Evolutionary conservation across 2,888 invertebrate genomes (phyloP), one percentile per base, ranked within the genome.

Genomic region (Dryococelus australis): DNA sequence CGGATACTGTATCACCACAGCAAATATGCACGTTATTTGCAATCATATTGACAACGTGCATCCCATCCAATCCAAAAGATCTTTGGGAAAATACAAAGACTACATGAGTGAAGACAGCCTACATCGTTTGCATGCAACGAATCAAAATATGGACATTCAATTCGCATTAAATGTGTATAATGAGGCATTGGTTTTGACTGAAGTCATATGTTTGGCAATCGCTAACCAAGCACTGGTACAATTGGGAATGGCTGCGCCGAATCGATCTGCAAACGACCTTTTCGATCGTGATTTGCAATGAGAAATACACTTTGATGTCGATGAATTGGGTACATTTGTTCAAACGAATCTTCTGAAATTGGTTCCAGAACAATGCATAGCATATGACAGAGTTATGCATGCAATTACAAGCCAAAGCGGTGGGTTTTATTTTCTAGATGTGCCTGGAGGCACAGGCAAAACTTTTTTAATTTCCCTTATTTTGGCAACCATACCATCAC

Each of bases 41-140:
- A 16, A 90, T 90, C 87, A 89, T 91, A 85, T 89, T 91, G 89
- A 90, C 90, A 88, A 90, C 90, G 90, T 90, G 91, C 90, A 90
- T 90, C 86, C 90, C 90, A 86, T 88, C 88, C 85, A 85, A 89
- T 85, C 88, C 89, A 79, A 86, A 80, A 86, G 80, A 88, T 83
- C 83, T 90, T 84, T 90, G 88, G 88, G 85, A 87, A 85, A 87
- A 87, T 86, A 89, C 86, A 87, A 88, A 89, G 86, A 88, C 65
- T 87, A 85, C 81, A 87, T 87, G 87, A 85, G 20, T 28, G 84
- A 87, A 78, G 80, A 87, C 85, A 35, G 83, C 47, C 86, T 89
- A 88, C n/a, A n/a, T n/a, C n/a, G n/a, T n/a, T n/a, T n/a, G n/a
- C n/a, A n/a, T n/a, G n/a, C n/a, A n/a, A n/a, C 88, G 87, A 86